Conservation (phyloP, 2,113 vertebrate species). For the Solea solea region DNA sequence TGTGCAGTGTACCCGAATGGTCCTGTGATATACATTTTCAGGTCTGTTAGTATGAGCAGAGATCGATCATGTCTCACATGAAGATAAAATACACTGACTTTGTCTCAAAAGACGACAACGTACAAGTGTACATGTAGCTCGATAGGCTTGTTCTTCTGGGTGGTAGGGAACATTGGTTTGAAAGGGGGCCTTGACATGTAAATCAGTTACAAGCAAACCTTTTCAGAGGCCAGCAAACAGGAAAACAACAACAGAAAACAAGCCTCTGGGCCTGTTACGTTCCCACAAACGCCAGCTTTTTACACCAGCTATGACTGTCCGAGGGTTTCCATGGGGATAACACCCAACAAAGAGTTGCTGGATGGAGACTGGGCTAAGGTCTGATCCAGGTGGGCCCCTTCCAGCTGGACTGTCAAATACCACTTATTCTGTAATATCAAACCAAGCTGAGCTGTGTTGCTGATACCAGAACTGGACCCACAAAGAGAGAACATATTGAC, state of each 20-base stretch:
- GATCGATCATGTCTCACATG: too few species aligned
- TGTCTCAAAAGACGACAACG: too few species aligned
- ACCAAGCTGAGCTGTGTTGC: constrained; percentile 17
- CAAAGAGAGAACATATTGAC: background rate
- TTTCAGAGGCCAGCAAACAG: constrained; percentile 51
- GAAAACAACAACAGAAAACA: constrained; percentile 56
- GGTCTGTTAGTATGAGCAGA: background rate
- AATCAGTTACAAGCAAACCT: constrained; percentile 61
- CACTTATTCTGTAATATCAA: constrained; percentile 39
- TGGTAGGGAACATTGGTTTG: constrained; percentile 45
- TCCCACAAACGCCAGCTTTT: constrained; percentile 51
- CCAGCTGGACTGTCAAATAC: constrained; percentile 60
- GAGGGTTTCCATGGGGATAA: constrained; percentile 66
- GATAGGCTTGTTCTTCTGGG: constrained; percentile 28
- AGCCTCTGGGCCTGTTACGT: constrained; percentile 49
- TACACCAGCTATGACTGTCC: constrained; percentile 40
- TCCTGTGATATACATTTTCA: background rate
- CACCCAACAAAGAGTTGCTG: constrained; percentile 42
- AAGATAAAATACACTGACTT: too few species aligned
- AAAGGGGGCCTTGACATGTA: constrained; percentile 68
- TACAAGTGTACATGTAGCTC: too few species aligned
- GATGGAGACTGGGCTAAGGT: constrained; percentile 20
- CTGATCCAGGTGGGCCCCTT: constrained; percentile 54
- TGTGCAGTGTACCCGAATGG: background rate
- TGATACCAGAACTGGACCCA: background rate